Evolutionary conservation across 2,888 invertebrate genomes (phyloP).

Genomic region (Tipula vernalis): DNA sequence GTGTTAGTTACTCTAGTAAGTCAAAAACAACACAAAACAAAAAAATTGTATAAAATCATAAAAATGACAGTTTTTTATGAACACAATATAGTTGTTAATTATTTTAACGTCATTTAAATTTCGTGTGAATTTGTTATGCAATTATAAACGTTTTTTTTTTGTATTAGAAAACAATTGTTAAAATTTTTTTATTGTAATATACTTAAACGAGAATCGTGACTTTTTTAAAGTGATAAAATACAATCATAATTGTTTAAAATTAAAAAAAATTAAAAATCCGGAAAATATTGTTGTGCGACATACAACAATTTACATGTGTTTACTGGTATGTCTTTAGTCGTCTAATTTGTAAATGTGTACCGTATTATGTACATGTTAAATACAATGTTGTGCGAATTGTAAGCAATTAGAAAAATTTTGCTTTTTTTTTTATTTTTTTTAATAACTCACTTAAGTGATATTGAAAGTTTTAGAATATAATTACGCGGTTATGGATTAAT

Average conservation of each 20-base stretch:
- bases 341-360: background rate
- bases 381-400: background rate
- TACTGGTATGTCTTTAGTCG: background rate
- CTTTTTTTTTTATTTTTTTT: background rate
- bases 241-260: background rate
- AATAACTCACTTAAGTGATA: background rate
- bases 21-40: background rate
- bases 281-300: background rate
- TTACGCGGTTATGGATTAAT: background rate
- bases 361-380: background rate
- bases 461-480: background rate
- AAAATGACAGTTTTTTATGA: background rate
- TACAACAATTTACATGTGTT: background rate
- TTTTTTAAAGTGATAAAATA: background rate
- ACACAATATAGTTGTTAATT: background rate
- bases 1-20: background rate
- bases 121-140: background rate
- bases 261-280: background rate
- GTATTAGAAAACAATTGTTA: background rate
- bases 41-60: background rate
- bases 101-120: background rate
- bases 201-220: background rate
- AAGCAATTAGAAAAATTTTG: background rate
- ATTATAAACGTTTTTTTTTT: background rate
- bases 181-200: background rate